Conservation (phyloP, 2,797 vertebrate genomes). For the Myotis pilosus region DNA sequence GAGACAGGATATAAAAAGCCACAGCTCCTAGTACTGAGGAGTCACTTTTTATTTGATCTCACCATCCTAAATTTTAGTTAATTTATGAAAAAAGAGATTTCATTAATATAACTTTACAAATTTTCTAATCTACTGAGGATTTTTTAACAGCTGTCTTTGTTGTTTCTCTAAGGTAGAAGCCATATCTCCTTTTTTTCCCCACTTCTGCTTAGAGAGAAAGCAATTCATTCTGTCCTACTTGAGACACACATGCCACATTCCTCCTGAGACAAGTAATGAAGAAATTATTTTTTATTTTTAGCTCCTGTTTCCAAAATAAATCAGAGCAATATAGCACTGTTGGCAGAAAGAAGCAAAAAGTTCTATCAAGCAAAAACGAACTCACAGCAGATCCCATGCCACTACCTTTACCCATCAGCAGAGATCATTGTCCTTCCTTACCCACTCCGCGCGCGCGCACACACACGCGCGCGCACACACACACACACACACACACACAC, state of each 20-base stretch:
- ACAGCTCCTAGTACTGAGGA: rapidly evolving
- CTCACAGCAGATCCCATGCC: not conserved
- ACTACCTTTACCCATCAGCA: not conserved
- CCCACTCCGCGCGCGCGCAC: rapidly evolving
- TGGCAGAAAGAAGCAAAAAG: not conserved
- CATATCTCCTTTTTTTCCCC: slow-evolving; percentile 16
- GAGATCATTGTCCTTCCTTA: not conserved
- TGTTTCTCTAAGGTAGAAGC: slow-evolving; percentile 51
- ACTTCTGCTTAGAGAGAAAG: slow-evolving; percentile 12
- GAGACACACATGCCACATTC: slow-evolving; percentile 48
- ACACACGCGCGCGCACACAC: rapidly evolving
- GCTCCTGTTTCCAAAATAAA: slow-evolving; percentile 37
- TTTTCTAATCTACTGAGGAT: slow-evolving; percentile 31
- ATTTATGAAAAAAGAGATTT: not conserved
- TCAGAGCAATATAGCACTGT: not conserved
- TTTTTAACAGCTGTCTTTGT: not conserved
- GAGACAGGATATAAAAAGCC: not conserved
- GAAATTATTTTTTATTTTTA: slow-evolving; percentile 49
- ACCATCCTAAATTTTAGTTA: not conserved
- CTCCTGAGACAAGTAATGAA: slow-evolving; percentile 58
- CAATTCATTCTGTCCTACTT: not conserved
- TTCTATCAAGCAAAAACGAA: not conserved
- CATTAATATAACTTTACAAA: not conserved
- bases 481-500: too few relatives aligned
- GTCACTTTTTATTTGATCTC: not conserved